Percentiles rank a stretch among this genome's conserved stretches.
phyloP scores from a whole-genome alignment of 2,888 invertebrate genomes.

The Drosophila emarginata region DNA sequence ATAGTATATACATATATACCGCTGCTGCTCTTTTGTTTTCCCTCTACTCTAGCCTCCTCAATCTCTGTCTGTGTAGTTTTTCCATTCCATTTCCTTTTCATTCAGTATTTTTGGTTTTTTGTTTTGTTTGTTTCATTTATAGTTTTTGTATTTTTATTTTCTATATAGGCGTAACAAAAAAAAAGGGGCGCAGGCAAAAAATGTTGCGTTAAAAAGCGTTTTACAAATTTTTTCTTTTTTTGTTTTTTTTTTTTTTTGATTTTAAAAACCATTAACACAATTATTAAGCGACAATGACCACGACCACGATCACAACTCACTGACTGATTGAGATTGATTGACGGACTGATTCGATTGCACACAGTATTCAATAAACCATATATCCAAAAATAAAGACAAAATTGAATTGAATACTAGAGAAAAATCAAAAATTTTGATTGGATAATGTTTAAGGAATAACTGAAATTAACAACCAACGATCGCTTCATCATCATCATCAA shows the following conservation, averaged over 20 bases:
- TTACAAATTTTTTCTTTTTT: slow-evolving; percentile 45
- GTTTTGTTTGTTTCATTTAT: slow-evolving; percentile 9
- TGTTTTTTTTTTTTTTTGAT: slow-evolving; percentile 29
- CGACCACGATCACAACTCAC: neutral
- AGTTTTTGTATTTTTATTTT: slow-evolving; percentile 28
- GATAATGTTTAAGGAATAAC: neutral
- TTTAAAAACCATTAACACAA: slow-evolving; percentile 56
- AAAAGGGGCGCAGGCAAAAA: slow-evolving; percentile 52
- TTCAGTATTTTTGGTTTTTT: neutral
- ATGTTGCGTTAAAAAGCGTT: slow-evolving; percentile 44
- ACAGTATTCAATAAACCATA: slow-evolving; percentile 35
- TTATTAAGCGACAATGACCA: slow-evolving; percentile 35
- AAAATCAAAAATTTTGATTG: slow-evolving; percentile 15
- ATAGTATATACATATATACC: neutral
- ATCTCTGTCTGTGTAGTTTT: too few species aligned
- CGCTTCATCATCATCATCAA: neutral
- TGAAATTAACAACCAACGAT: neutral
- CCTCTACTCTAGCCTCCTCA: too few species aligned
- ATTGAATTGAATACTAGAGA: slow-evolving; percentile 14
- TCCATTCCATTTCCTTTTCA: too few species aligned
- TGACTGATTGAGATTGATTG: slow-evolving; percentile 2
- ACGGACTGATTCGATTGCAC: neutral
- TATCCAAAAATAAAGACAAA: slow-evolving; percentile 26
- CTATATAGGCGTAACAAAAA: slow-evolving; percentile 56
- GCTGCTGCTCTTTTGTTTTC: neutral